These are phyloP conservation scores for Chymomyza amoena DNA, from an alignment of 2,888 invertebrate species.

Conservation along the genomic window DNA sequence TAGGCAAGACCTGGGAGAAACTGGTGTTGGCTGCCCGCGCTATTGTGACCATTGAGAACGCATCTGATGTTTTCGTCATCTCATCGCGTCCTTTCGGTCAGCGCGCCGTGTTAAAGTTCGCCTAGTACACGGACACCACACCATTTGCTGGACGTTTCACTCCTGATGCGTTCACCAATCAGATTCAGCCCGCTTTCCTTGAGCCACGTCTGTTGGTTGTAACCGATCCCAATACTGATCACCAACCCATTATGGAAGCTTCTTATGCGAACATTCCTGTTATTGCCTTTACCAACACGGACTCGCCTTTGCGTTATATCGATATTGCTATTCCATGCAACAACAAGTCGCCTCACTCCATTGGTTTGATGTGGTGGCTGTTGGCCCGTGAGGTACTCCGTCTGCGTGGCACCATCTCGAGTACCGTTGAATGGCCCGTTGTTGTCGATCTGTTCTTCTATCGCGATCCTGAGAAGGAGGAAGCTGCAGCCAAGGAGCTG, in stretches of 20 bases:
- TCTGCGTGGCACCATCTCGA: no score
- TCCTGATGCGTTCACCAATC: slow-evolving; percentile 99
- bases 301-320: slow-evolving; percentile 96
- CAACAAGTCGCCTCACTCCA: no score
- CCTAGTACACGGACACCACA: slow-evolving; percentile 98
- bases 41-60: slow-evolving; percentile 98
- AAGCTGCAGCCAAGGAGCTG: no score
- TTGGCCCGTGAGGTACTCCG: no score
- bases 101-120: slow-evolving; percentile 98
- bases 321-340: slow-evolving; percentile 99
- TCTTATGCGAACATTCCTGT: slow-evolving; percentile 99
- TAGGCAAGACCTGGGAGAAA: no score
- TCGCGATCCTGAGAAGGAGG: no score
- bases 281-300: slow-evolving; percentile 98
- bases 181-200: slow-evolving; percentile 97
- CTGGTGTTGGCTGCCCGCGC: slow-evolving; percentile 98
- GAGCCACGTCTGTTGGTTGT: slow-evolving; percentile 96
- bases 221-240: no score
- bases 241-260: slow-evolving; percentile 98
- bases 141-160: slow-evolving; percentile 99
- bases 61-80: slow-evolving; percentile 95
- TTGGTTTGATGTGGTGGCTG: no score
- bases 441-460: no score
- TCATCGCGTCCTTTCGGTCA: slow-evolving; percentile 97
- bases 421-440: no score